phyloP scores from a whole-genome alignment of 2,888 invertebrate species.

The Onchidella celtica region DNA sequence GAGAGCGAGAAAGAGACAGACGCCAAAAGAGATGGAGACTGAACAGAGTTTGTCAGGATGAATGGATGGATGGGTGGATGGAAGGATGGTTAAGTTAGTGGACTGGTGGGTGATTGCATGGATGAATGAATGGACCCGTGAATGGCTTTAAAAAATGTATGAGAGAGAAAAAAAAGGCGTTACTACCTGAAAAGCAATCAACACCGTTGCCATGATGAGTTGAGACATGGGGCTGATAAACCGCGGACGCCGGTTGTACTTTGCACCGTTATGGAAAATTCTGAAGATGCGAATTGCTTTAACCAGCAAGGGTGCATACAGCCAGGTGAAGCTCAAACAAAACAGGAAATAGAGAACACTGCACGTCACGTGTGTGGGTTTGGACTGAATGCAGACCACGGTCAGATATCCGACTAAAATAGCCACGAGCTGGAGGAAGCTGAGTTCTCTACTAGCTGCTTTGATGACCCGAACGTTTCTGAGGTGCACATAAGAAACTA shows the following conservation, averaged over 20 bases:
- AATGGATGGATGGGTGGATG: background rate
- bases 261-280: constrained; percentile 60
- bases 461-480: constrained; percentile 65
- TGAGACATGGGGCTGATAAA: constrained; percentile 56
- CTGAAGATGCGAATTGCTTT: constrained; percentile 59
- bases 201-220: constrained; percentile 41
- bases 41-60: background rate
- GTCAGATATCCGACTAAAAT: constrained; percentile 63
- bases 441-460: constrained; percentile 69
- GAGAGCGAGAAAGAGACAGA: background rate
- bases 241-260: constrained; percentile 53
- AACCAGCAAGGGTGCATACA: constrained; percentile 61
- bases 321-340: constrained; percentile 55
- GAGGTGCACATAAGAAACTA: constrained; percentile 48
- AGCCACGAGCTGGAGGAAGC: constrained; percentile 66
- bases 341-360: constrained; percentile 52
- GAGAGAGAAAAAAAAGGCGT: no score
- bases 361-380: constrained; percentile 54
- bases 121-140: background rate
- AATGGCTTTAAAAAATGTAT: background rate
- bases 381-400: constrained; percentile 58
- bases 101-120: background rate
- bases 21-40: background rate
- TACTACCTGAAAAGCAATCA: constrained; percentile 57
- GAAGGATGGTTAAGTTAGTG: background rate